phyloP scores from a whole-genome alignment of 2,888 invertebrate species.

The Archaeoteleia sp. region DNA sequence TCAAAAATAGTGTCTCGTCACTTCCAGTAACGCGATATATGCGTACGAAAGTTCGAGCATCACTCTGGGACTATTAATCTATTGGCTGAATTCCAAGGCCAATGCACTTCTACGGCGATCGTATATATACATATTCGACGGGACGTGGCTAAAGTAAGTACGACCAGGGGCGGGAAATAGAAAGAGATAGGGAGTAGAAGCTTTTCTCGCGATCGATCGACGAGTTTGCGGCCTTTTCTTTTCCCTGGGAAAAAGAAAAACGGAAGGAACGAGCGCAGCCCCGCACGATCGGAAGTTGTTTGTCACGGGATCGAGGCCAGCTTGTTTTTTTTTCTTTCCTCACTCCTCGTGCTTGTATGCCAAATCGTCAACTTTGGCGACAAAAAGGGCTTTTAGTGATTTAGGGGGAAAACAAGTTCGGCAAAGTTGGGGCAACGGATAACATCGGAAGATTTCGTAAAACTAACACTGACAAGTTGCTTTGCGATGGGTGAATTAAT shows the following conservation, averaged over 20 bases:
- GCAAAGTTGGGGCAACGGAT: too few species aligned
- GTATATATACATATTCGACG: constrained; percentile 67
- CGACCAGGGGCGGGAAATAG: too few species aligned
- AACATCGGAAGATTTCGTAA: too few species aligned
- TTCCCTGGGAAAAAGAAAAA: constrained; percentile 24
- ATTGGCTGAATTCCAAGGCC: constrained; percentile 71
- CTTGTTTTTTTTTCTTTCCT: constrained; percentile 12
- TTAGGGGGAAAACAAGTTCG: constrained; percentile 22
- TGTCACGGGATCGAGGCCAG: constrained; percentile 39
- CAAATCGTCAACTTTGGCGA: constrained; percentile 9
- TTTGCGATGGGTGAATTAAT: too few species aligned
- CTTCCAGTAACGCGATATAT: constrained; percentile 71
- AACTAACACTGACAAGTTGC: too few species aligned
- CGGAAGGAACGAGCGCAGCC: constrained; percentile 16
- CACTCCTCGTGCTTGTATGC: not conserved
- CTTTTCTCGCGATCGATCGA: constrained; percentile 26
- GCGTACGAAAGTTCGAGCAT: constrained; percentile 69
- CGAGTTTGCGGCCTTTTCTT: constrained; percentile 58
- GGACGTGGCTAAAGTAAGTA: constrained; percentile 36
- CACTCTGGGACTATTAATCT: constrained; percentile 72
- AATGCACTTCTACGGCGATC: constrained; percentile 64
- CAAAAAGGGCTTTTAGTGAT: constrained; percentile 2
- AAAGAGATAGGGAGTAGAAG: constrained; percentile 8
- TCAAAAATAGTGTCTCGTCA: constrained; percentile 69
- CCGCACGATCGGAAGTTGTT: constrained; percentile 35